Evolutionary conservation across 2,888 invertebrate genomes (phyloP).

Genomic region (Drosophila setosimentum): DNA sequence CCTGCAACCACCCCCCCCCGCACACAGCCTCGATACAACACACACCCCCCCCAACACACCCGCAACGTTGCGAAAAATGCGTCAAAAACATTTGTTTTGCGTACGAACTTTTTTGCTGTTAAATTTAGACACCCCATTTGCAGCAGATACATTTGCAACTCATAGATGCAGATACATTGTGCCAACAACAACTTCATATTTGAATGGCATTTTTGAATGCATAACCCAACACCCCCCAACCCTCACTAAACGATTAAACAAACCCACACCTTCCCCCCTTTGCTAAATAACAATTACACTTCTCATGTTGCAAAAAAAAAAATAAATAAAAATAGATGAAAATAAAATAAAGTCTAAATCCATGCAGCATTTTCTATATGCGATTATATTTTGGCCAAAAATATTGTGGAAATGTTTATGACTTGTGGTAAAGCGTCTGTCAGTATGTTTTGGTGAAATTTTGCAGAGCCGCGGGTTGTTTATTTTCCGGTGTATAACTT

Average conservation of each 20-base stretch:
- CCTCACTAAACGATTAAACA: not conserved
- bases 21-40: not conserved
- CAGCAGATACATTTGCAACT: conserved; percentile 37
- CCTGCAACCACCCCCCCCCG: no score
- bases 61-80: conserved; percentile 47
- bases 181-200: conserved; percentile 48
- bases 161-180: conserved; percentile 36
- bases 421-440: conserved; percentile 66
- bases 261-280: not conserved
- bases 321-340: conserved; percentile 23
- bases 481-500: conserved; percentile 29
- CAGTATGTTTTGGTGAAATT: conserved; percentile 46
- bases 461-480: conserved; percentile 46
- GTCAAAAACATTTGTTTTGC: conserved; percentile 66
- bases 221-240: not conserved
- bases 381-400: conserved; percentile 20
- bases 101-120: conserved; percentile 48
- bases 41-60: not conserved
- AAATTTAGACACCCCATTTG: conserved; percentile 62
- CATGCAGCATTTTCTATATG: conserved; percentile 41
- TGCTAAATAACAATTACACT: conserved; percentile 51
- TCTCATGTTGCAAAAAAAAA: conserved; percentile 35
- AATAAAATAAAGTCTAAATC: conserved; percentile 17
- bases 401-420: conserved; percentile 63
- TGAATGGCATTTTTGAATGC: conserved; percentile 36